phyloP scores from a whole-genome alignment of 2,113 vertebrate genomes.

The Leptocoma aspasia region DNA sequence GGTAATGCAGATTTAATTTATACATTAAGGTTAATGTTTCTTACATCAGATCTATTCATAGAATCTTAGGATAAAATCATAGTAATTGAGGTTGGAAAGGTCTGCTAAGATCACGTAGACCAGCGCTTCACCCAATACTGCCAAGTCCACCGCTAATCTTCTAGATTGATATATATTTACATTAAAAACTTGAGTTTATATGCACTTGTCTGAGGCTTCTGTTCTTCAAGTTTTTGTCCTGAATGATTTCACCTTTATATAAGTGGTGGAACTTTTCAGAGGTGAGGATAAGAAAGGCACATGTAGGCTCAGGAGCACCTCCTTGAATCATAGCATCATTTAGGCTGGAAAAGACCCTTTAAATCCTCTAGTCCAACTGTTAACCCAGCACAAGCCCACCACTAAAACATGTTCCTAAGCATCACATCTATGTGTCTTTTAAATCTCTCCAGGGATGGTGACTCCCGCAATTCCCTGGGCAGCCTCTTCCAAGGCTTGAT shows the following conservation, averaged over 20 bases:
- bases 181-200: neutral
- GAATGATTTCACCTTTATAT: neutral
- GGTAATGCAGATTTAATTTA: neutral
- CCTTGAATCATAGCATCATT: neutral
- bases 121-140: neutral
- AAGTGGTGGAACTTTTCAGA: neutral
- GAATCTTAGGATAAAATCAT: neutral
- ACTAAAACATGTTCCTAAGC: neutral
- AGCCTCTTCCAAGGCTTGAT: neutral
- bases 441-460: neutral
- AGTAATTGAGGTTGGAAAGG: neutral
- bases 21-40: neutral
- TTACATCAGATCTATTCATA: neutral
- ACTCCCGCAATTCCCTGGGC: neutral
- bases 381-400: neutral
- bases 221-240: neutral
- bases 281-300: neutral
- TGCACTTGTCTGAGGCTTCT: neutral
- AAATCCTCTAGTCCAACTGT: neutral
- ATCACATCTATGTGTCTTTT: neutral
- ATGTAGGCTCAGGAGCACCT: neutral
- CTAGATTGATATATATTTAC: neutral
- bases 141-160: neutral
- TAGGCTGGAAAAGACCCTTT: neutral
- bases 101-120: rapidly evolving